Evolutionary conservation across 1,140 invertebrate genomes (phyloP).

Genomic region (Drosophila sechellia): DNA sequence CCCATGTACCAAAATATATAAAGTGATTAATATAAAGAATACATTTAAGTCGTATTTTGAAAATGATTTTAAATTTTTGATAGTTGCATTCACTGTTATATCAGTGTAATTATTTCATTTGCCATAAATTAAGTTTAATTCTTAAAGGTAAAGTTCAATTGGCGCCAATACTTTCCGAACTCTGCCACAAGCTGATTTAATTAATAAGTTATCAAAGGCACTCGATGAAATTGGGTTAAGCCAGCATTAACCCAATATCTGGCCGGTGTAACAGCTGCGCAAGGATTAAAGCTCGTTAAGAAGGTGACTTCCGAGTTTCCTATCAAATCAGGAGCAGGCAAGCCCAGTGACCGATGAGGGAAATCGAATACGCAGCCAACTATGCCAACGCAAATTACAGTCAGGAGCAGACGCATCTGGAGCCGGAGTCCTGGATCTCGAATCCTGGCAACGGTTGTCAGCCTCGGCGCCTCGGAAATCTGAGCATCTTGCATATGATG

Average conservation of each 20-base stretch:
- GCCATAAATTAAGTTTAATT: background rate
- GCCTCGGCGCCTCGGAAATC: slow-evolving; percentile 22
- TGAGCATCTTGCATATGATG: slow-evolving; percentile 40
- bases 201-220: background rate
- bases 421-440: slow-evolving; percentile 5
- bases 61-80: no score
- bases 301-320: background rate
- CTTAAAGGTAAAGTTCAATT: background rate
- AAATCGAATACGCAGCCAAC: slow-evolving; percentile 48
- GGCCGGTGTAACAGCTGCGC: background rate
- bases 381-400: slow-evolving; percentile 39
- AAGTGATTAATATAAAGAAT: no score
- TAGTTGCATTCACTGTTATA: no score
- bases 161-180: background rate
- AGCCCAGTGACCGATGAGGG: slow-evolving; percentile 22
- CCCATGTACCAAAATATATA: no score
- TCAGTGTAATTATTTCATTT: no score
- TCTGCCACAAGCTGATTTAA: slow-evolving; percentile 1
- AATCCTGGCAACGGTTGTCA: slow-evolving; percentile 61
- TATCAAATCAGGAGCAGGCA: slow-evolving; percentile 32
- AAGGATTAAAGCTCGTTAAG: slow-evolving; percentile 21
- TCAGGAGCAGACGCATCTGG: slow-evolving; percentile 17
- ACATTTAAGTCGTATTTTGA: no score
- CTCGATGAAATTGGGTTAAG: slow-evolving; percentile 13
- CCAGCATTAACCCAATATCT: slow-evolving; percentile 15